Conservation (phyloP, 2,888 invertebrate species). For the Ypsolopha sequella region DNA sequence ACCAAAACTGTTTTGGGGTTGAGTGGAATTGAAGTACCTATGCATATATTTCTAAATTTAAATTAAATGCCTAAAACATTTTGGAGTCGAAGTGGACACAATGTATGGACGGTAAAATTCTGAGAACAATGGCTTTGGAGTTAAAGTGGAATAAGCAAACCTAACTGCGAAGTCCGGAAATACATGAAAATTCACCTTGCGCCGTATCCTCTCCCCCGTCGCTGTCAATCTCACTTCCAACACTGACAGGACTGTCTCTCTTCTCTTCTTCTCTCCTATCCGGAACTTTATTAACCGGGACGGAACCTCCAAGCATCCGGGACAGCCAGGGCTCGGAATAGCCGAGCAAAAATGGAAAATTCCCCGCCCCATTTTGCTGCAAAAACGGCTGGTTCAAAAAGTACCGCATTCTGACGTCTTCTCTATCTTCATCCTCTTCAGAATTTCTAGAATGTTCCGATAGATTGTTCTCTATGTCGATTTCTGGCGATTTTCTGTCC, state of each 20-base stretch:
- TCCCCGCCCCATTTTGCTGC: constrained; percentile 44
- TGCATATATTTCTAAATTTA: no score
- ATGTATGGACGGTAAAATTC: no score
- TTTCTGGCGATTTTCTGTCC: constrained; percentile 58
- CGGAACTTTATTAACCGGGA: neutral
- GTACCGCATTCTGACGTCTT: constrained; percentile 42
- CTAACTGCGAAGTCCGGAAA: no score
- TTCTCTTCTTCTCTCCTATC: constrained; percentile 33
- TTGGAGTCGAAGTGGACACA: no score
- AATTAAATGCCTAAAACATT: no score
- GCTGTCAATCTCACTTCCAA: constrained; percentile 56
- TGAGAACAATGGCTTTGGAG: no score
- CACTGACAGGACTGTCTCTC: constrained; percentile 59
- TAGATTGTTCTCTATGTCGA: constrained; percentile 55
- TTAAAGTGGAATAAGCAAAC: no score
- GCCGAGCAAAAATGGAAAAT: constrained; percentile 55
- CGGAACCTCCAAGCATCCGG: constrained; percentile 32
- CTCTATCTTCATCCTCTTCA: constrained; percentile 50
- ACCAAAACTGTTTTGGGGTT: no score
- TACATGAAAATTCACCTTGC: constrained; percentile 31
- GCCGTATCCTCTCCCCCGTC: constrained; percentile 53
- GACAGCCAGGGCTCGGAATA: constrained; percentile 59
- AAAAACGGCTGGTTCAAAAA: constrained; percentile 57
- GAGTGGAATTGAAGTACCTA: no score
- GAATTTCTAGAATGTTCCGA: constrained; percentile 53